Evolutionary conservation across 2,888 invertebrate genomes (phyloP).

Genomic region (Hetaerina titia): DNA sequence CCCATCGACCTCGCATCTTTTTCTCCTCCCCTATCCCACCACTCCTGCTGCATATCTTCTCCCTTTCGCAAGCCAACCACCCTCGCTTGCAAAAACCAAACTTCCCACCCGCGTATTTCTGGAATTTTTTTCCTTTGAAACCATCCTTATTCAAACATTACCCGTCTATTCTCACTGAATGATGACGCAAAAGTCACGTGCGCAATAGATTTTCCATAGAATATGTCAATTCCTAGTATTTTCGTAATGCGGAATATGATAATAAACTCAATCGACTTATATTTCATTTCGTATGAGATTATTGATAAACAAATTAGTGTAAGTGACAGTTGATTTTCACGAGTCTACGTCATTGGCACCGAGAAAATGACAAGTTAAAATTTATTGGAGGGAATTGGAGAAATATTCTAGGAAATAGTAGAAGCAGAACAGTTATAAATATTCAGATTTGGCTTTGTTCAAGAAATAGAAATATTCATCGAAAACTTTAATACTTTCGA

Average conservation of each 20-base stretch:
- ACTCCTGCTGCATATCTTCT: neutral
- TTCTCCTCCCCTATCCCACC: neutral
- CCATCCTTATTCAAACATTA: neutral
- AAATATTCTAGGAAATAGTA: too few relatives aligned
- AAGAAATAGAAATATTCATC: too few relatives aligned
- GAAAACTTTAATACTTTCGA: too few relatives aligned
- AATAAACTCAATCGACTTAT: neutral
- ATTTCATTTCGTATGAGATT: neutral
- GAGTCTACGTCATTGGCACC: neutral
- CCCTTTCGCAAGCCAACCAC: neutral
- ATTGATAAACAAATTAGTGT: neutral
- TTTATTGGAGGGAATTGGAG: too few relatives aligned
- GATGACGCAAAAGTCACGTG: neutral
- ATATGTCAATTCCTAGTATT: neutral
- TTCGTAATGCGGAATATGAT: neutral
- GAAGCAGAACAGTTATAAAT: too few relatives aligned
- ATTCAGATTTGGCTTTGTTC: too few relatives aligned
- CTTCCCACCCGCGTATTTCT: neutral
- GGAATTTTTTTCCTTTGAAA: neutral
- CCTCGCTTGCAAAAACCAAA: slow-evolving; percentile 40
- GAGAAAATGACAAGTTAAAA: neutral
- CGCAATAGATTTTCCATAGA: neutral
- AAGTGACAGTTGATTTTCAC: neutral
- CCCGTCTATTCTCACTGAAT: neutral
- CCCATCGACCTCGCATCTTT: slow-evolving; percentile 50